Evolutionary conservation across 2,888 invertebrate genomes (phyloP), one percentile per base, ranked within the genome.

Genomic region (Lochmaea capreae): DNA sequence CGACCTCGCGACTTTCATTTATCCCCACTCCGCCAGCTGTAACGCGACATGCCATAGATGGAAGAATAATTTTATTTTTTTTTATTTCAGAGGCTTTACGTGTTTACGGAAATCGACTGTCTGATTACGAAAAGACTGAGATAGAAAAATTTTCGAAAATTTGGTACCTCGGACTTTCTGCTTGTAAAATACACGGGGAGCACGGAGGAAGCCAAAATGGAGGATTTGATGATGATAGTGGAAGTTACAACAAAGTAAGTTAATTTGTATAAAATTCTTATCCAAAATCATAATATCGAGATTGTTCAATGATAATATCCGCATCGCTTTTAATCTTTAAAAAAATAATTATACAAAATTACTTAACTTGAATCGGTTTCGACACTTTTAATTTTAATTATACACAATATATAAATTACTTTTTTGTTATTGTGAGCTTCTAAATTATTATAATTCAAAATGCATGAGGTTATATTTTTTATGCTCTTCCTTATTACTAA

Each of bases 221-320:
- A 78, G 96, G 96, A 39, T 97, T 94, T 84, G 97, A 97, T 83
- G 97, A 97, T 83, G 96, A 96, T 78, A 96, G 96, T 87, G 97
- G 97, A 82, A 97, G 96, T 87, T 98, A 98, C 88, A 95, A 95
- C 87, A 98, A 97, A 92, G 96, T 96, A 87, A 89, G 87, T 71
- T 14, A 11, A 11, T 33, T n/a, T n/a, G n/a, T n/a, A n/a, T n/a
- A n/a, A n/a, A n/a, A n/a, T 33, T 6, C 14, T 59, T 9, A 59
- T 54, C 1, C 1, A 33, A 33, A 33, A 6, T 1, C 9, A 8
- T 8, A n/a, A 33, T 1, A 33, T 33, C 0, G 33, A 33, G 33
- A 33, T 33, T 33, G 33, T 33, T 33, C 33, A 33, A 33, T 33
- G 33, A 5, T 33, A 33, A 33, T 33, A 33, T 33, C 33, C 6